Percentiles rank a stretch among this genome's conserved stretches.
Evolutionary conservation across 2,113 vertebrate genomes (phyloP).

Genomic region (Vimba vimba): DNA sequence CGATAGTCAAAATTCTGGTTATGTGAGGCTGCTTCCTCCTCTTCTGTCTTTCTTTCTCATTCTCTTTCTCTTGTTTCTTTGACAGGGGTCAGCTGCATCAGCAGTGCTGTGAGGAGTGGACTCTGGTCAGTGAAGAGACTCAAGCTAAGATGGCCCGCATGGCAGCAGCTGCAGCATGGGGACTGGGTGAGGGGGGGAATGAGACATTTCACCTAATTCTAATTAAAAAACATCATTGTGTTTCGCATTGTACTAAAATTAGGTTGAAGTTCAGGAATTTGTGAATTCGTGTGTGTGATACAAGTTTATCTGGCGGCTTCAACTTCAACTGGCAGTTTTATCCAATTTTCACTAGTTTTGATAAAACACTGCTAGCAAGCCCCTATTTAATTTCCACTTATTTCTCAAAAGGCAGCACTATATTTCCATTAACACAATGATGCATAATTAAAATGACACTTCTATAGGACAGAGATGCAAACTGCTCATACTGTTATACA

Average conservation of each 20-base stretch:
- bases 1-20: no score
- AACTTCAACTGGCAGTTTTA: no score
- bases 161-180: slow-evolving; percentile 99
- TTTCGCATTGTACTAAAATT: neutral
- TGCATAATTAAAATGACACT: neutral
- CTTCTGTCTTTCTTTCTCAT: neutral
- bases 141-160: slow-evolving; percentile 98
- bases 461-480: neutral
- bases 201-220: neutral
- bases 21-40: no score
- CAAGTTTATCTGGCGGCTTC: no score
- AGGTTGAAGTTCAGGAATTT: neutral
- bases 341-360: no score
- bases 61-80: slow-evolving; percentile 38
- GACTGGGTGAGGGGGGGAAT: slow-evolving; percentile 83
- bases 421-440: neutral
- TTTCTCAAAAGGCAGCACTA: neutral
- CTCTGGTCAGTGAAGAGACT: slow-evolving; percentile 92
- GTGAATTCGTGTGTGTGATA: no score
- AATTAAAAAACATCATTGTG: neutral
- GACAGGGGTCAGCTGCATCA: slow-evolving; percentile 96
- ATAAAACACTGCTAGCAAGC: no score
- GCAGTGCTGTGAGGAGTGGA: slow-evolving; percentile 99
- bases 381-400: neutral
- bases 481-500: neutral